These are phyloP conservation scores for Nyctalus aviator DNA, from an alignment of 2,797 vertebrate genomes.

Conservation along the genomic window DNA sequence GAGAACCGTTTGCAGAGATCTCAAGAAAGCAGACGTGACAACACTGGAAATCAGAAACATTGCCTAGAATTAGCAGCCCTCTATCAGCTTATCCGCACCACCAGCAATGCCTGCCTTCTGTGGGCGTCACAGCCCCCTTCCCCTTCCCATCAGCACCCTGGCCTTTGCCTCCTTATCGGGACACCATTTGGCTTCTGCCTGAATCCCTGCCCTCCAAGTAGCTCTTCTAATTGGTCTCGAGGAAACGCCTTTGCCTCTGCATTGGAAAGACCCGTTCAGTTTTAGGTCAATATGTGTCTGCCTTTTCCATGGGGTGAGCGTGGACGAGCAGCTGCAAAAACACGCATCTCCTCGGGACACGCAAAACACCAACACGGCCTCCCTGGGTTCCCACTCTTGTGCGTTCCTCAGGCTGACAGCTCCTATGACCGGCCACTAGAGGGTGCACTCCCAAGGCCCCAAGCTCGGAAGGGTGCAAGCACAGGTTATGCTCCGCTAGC, in stretches of 20 bases:
- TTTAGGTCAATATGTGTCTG: neutral
- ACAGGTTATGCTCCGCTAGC: neutral
- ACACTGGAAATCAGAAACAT: neutral
- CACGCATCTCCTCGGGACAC: fast-evolving
- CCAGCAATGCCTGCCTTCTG: neutral
- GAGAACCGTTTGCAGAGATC: neutral
- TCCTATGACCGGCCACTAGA: fast-evolving
- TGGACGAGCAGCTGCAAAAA: neutral
- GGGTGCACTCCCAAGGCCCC: fast-evolving
- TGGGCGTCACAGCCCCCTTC: fast-evolving
- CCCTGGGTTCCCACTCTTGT: neutral
- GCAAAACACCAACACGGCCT: fast-evolving
- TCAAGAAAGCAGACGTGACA: neutral
- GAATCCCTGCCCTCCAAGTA: neutral
- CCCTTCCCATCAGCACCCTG: neutral
- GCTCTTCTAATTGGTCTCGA: neutral
- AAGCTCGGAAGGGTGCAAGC: fast-evolving
- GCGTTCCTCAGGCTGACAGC: neutral
- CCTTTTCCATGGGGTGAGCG: fast-evolving
- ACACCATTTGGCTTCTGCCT: neutral
- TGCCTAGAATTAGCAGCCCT: neutral
- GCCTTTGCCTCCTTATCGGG: neutral
- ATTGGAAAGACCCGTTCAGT: neutral
- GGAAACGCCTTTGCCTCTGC: neutral
- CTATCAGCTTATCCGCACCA: neutral